Conservation (phyloP, 1,140 invertebrate species). For the Triops longicaudatus region DNA sequence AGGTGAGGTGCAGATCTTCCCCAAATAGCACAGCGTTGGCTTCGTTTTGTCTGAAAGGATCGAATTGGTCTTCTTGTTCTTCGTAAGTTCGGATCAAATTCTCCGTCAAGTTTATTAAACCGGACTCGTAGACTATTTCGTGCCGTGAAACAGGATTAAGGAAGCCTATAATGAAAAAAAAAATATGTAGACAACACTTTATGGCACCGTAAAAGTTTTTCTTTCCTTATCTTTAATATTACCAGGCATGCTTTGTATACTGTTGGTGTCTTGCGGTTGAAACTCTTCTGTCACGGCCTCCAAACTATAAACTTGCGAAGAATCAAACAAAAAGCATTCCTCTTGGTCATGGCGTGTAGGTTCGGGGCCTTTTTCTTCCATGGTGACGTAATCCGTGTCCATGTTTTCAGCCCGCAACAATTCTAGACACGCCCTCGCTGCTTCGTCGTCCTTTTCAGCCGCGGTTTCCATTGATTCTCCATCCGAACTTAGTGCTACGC, state of each 20-base stretch:
- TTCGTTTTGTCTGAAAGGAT: slow-evolving; percentile 21
- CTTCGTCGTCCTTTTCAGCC: slow-evolving; percentile 26
- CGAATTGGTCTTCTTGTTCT: slow-evolving; percentile 25
- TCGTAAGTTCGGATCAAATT: slow-evolving; percentile 20
- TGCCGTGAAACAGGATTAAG: slow-evolving; percentile 50
- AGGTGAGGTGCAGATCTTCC: slow-evolving; percentile 25
- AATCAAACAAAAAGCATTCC: background rate
- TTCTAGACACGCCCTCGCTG: slow-evolving; percentile 28
- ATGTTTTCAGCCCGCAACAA: slow-evolving; percentile 28
- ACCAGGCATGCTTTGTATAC: background rate
- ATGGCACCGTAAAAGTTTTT: background rate
- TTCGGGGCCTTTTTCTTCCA: background rate
- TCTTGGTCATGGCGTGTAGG: background rate
- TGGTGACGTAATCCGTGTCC: background rate
- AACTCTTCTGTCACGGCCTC: background rate
- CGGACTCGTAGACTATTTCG: slow-evolving; percentile 50
- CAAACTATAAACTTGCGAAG: background rate
- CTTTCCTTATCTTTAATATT: too few relatives aligned
- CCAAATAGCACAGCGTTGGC: slow-evolving; percentile 22
- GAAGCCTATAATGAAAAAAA: slow-evolving; percentile 42
- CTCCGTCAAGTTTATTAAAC: slow-evolving; percentile 34
- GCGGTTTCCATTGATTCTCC: slow-evolving; percentile 6
- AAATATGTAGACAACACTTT: background rate
- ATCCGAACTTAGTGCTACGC: background rate
- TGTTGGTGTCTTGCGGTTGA: background rate